These are phyloP conservation scores for Erebia ligea DNA, from an alignment of 2,888 invertebrate species.

Conservation along the genomic window DNA sequence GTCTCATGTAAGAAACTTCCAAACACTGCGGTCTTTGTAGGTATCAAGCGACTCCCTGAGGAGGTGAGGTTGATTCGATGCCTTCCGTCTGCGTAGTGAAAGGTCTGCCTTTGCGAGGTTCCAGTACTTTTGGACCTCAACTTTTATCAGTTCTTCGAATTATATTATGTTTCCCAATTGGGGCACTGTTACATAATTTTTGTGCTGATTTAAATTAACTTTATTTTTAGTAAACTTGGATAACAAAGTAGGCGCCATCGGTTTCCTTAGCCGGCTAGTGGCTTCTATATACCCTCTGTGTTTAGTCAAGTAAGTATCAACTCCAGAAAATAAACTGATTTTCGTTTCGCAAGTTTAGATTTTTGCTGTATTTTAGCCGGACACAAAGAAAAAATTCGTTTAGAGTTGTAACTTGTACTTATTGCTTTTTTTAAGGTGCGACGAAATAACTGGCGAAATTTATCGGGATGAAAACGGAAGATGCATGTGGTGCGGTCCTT, in stretches of 20 bases:
- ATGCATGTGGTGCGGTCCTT: conserved; percentile 91
- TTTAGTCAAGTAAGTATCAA: conserved; percentile 68
- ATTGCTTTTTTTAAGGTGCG: conserved; percentile 69
- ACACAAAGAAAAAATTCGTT: too few species aligned
- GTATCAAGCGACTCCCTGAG: too few species aligned
- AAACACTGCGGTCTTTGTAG: too few species aligned
- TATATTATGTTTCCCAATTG: neutral
- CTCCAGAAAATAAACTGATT: neutral
- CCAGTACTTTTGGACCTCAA: too few species aligned
- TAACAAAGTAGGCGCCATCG: conserved; percentile 94
- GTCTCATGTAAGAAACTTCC: too few species aligned
- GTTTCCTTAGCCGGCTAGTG: conserved; percentile 90
- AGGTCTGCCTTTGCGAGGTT: too few species aligned
- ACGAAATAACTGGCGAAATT: conserved; percentile 91
- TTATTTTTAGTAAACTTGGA: conserved; percentile 91
- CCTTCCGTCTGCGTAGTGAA: too few species aligned
- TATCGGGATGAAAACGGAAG: conserved; percentile 87
- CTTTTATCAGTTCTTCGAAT: too few species aligned
- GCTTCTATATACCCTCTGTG: conserved; percentile 74
- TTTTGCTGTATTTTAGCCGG: neutral
- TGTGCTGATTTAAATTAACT: neutral
- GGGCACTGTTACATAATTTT: neutral
- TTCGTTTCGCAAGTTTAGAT: neutral
- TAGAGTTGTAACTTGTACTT: too few species aligned
- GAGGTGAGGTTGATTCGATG: too few species aligned